phyloP scores from a whole-genome alignment of 2,888 invertebrate genomes.

The Napeogenes sylphis region DNA sequence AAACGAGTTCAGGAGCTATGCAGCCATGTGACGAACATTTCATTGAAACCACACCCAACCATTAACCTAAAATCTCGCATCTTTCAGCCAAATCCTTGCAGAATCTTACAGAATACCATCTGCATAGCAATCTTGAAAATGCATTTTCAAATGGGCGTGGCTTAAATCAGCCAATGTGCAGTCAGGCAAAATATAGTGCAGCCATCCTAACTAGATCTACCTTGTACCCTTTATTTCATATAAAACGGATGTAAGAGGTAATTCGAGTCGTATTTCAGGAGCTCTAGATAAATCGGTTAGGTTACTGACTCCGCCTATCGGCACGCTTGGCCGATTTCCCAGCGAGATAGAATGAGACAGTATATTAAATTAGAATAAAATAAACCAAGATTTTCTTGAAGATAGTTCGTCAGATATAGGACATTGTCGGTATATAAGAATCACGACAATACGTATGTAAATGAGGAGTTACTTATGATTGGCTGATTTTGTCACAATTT shows the following conservation, averaged over 20 bases:
- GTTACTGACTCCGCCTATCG: conserved; percentile 62
- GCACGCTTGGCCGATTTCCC: conserved; percentile 63
- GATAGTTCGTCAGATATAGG: conserved; percentile 68
- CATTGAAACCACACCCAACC: conserved; percentile 33
- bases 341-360: conserved; percentile 50
- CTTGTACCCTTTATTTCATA: conserved; percentile 39
- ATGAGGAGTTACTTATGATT: conserved; percentile 70
- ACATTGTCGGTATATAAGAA: conserved; percentile 65
- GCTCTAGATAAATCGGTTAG: conserved; percentile 51
- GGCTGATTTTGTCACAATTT: conserved; percentile 24
- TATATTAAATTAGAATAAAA: conserved; percentile 59
- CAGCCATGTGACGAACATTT: conserved; percentile 41
- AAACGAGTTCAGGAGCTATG: conserved; percentile 29
- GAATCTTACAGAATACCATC: conserved; percentile 58
- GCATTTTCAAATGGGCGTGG: conserved; percentile 75
- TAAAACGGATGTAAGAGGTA: conserved; percentile 42
- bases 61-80: conserved; percentile 56
- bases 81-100: conserved; percentile 46
- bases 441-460: conserved; percentile 66
- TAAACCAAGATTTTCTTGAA: conserved; percentile 64
- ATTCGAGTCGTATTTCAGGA: conserved; percentile 48
- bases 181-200: conserved; percentile 74
- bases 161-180: conserved; percentile 75
- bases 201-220: conserved; percentile 45
- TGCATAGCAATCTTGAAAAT: conserved; percentile 76